Evolutionary conservation across 2,113 vertebrate genomes (phyloP).

Genomic region (Thamnaconus septentrionalis): DNA sequence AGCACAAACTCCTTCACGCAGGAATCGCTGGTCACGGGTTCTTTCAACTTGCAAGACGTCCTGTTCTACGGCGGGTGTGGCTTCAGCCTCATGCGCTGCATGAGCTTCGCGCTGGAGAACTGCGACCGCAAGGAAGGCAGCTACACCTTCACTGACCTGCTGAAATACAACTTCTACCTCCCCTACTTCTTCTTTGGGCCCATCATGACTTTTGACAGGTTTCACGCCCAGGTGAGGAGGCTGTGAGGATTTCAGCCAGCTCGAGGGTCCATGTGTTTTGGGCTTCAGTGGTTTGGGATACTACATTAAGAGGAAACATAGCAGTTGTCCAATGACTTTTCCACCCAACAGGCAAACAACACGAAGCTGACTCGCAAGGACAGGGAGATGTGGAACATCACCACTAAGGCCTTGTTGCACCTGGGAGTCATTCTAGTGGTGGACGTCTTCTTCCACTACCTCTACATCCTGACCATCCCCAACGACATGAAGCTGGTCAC

Average conservation of each 20-base stretch:
- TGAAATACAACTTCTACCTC: conserved; percentile 99
- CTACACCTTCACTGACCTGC: conserved; percentile 86
- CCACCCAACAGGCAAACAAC: conserved; percentile 78
- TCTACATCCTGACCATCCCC: conserved; percentile 97
- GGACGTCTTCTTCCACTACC: conserved; percentile 93
- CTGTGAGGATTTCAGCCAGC: background rate
- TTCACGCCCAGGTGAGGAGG: conserved; percentile 84
- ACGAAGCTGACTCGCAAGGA: conserved; percentile 81
- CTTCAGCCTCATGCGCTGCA: conserved; percentile 92
- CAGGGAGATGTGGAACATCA: conserved; percentile 88
- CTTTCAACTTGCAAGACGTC: conserved; percentile 91
- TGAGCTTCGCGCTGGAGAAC: conserved; percentile 94
- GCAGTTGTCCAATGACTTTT: background rate
- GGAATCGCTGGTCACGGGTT: conserved; percentile 82
- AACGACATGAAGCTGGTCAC: conserved; percentile 86
- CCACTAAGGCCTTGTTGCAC: conserved; percentile 79
- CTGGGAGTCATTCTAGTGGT: conserved; percentile 80
- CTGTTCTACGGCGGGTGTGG: conserved; percentile 91
- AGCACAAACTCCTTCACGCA: conserved; percentile 29
- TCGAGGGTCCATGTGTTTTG: background rate
- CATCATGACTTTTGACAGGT: conserved; percentile 94
- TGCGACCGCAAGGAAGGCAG: conserved; percentile 83
- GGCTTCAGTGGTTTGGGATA: too few species aligned
- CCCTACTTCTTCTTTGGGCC: conserved; percentile 99
- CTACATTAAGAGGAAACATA: too few species aligned